These are phyloP conservation scores for Morone chrysops DNA, from an alignment of 2,113 vertebrate genomes.

Conservation along the genomic window DNA sequence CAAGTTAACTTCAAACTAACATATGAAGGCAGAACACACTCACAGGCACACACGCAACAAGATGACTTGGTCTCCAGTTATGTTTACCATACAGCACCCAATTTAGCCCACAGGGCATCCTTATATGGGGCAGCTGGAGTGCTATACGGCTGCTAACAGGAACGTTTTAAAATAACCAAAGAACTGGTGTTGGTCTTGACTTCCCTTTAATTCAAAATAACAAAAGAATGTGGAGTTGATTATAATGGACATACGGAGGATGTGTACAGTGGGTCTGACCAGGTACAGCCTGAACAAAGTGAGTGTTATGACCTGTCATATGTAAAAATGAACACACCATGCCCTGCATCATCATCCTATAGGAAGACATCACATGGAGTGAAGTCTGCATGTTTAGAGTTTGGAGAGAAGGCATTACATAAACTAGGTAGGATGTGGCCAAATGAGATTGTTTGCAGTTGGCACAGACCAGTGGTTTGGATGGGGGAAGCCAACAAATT, in stretches of 20 bases:
- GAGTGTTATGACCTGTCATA: not conserved
- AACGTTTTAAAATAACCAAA: not conserved
- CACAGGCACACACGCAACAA: not conserved
- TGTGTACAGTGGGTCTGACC: not conserved
- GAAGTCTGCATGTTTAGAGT: not conserved
- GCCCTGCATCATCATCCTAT: not conserved
- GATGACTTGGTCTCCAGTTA: not conserved
- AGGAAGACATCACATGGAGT: too few relatives aligned
- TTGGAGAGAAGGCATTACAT: not conserved
- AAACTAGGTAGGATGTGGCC: not conserved
- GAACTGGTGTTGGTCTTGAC: not conserved
- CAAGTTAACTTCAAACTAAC: not conserved
- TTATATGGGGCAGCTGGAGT: not conserved
- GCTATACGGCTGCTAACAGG: not conserved
- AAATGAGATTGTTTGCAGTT: not conserved
- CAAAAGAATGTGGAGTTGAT: not conserved
- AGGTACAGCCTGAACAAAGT: not conserved
- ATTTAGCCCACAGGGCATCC: not conserved
- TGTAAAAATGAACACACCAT: not conserved
- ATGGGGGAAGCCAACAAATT: not conserved
- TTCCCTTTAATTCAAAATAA: not conserved
- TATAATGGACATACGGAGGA: not conserved
- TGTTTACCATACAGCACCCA: not conserved
- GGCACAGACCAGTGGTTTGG: not conserved
- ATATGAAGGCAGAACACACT: not conserved